These are phyloP conservation scores for Micrasema longulum DNA, from an alignment of 1,140 invertebrate species.

Conservation along the genomic window DNA sequence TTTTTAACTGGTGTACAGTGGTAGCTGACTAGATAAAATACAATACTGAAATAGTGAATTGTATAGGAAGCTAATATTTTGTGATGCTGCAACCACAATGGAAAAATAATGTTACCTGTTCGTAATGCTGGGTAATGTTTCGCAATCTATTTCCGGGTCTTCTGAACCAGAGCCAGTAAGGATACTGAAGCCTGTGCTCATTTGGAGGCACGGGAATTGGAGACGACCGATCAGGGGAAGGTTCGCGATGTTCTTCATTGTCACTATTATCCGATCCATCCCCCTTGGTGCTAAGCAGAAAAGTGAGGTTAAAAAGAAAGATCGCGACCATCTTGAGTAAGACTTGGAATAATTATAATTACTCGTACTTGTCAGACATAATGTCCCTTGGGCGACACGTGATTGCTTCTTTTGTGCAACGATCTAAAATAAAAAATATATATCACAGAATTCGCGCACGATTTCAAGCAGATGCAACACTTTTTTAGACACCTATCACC, in stretches of 20 bases:
- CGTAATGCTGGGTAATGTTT: slow-evolving; percentile 61
- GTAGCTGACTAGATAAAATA: too few relatives aligned
- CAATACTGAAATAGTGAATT: too few relatives aligned
- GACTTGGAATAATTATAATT: slow-evolving; percentile 4
- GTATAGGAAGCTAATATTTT: too few relatives aligned
- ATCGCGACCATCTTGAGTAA: slow-evolving; percentile 15
- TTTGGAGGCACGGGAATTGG: slow-evolving; percentile 60
- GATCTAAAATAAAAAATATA: slow-evolving; percentile 42
- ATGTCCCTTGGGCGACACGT: slow-evolving; percentile 44
- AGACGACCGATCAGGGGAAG: slow-evolving; percentile 42
- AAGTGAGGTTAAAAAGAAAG: slow-evolving; percentile 44
- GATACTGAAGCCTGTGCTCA: slow-evolving; percentile 90
- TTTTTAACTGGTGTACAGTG: too few relatives aligned
- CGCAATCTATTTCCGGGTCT: slow-evolving; percentile 61
- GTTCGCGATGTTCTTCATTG: slow-evolving; percentile 43
- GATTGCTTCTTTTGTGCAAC: slow-evolving; percentile 41
- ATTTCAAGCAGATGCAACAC: slow-evolving; percentile 38
- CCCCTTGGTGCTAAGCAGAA: slow-evolving; percentile 45
- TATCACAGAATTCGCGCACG: slow-evolving; percentile 34
- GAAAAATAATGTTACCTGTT: slow-evolving; percentile 57
- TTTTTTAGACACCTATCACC: slow-evolving; percentile 33
- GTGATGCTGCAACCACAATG: too few relatives aligned
- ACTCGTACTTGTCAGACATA: slow-evolving; percentile 46
- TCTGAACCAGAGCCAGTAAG: slow-evolving; percentile 92
- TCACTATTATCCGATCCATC: slow-evolving; percentile 46